These are phyloP conservation scores for Sebastes fasciatus DNA, from an alignment of 2,113 vertebrate species.

Conservation along the genomic window DNA sequence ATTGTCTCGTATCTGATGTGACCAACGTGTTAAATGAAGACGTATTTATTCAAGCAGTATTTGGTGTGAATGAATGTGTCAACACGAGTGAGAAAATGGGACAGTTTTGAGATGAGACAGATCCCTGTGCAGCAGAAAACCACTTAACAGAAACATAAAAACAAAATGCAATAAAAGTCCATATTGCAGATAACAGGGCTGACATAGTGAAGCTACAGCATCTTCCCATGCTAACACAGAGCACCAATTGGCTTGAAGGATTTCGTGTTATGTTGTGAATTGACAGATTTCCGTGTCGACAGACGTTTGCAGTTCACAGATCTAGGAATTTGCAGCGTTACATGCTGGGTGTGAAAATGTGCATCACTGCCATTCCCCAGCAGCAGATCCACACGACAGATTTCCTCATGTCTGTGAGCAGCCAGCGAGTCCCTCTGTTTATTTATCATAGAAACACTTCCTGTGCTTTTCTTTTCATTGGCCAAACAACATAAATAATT, in stretches of 20 bases:
- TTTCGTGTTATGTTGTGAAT: conserved; percentile 48
- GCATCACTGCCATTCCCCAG: conserved; percentile 54
- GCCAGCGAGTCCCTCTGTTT: conserved; percentile 44
- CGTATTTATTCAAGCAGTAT: background rate
- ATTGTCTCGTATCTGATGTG: background rate
- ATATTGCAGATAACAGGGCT: background rate
- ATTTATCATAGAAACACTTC: conserved; percentile 54
- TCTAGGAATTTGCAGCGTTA: conserved; percentile 49
- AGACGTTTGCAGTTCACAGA: conserved; percentile 77
- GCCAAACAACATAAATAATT: conserved; percentile 71
- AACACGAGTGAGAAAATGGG: background rate
- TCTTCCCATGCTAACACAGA: background rate
- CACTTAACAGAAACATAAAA: background rate
- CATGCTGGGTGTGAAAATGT: conserved; percentile 74
- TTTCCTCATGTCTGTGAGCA: conserved; percentile 36
- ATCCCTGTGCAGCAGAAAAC: background rate
- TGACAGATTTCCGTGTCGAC: conserved; percentile 68
- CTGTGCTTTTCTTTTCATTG: conserved; percentile 20
- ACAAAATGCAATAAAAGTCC: background rate
- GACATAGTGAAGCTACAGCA: conserved; percentile 4
- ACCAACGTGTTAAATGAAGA: background rate
- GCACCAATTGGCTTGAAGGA: conserved; percentile 37
- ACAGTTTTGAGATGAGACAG: background rate
- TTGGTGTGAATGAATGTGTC: background rate
- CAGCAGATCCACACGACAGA: conserved; percentile 51